phyloP scores from a whole-genome alignment of 2,113 vertebrate genomes.

The Scalopus aquaticus region DNA sequence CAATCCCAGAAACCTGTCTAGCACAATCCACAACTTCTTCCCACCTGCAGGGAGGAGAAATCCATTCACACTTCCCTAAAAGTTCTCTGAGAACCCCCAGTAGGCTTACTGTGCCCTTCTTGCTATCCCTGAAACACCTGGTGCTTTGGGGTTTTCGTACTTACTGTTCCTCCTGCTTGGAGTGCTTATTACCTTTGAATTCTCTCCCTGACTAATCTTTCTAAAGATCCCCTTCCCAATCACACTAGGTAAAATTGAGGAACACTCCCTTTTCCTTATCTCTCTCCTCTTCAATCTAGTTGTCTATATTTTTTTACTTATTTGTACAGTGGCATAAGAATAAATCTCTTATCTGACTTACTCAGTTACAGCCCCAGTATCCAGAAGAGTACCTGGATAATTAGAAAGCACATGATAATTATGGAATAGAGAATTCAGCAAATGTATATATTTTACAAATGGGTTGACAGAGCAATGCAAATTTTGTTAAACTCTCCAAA shows the following conservation, averaged over 20 bases:
- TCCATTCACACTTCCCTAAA: background rate
- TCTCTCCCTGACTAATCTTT: background rate
- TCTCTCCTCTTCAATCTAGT: background rate
- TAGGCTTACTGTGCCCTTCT: background rate
- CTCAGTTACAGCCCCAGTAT: background rate
- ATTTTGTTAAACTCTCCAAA: background rate
- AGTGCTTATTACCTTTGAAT: background rate
- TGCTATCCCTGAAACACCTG: background rate
- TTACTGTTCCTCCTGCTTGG: background rate
- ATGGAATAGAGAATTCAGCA: background rate
- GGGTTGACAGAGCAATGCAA: background rate
- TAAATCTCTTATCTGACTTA: background rate
- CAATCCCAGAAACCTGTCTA: background rate
- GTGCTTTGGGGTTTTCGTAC: background rate
- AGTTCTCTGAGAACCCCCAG: background rate
- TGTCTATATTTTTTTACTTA: background rate
- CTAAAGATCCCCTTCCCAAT: background rate
- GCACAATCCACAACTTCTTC: background rate
- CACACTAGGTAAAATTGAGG: background rate
- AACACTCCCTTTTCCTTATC: background rate
- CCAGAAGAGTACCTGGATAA: background rate
- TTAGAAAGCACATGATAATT: background rate
- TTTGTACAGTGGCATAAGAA: slow-evolving; percentile 4
- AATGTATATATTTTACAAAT: slow-evolving; percentile 22
- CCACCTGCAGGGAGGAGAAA: background rate